Evolutionary conservation across 2,888 invertebrate genomes (phyloP), one percentile per base, ranked within the genome.

Genomic region (Cryptosula pallasiana): DNA sequence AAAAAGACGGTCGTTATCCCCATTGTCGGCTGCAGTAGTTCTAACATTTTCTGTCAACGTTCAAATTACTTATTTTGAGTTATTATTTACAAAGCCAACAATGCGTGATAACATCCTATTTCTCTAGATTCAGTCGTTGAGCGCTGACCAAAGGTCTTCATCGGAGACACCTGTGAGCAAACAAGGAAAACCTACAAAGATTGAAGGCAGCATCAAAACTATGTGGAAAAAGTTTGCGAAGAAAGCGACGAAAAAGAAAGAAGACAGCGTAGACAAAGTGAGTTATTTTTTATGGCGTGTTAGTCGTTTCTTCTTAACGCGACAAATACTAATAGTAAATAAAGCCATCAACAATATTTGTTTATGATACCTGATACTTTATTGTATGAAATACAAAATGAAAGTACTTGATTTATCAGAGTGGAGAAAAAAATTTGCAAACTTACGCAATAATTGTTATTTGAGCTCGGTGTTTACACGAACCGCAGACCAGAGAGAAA

Each of bases 201-300:
- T 27, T 25, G 63, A 63, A 63, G 63, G 20, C 9, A 34, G 63
- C 32, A 20, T 63, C n/a, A 63, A 32, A 63, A 63, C 9, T 32
- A 63, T 63, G 63, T 63, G 63, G 63, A 63, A 32, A 63, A 63
- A 63, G 32, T 32, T 63, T 63, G 63, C 63, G 13, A 63, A 63
- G 32, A 27, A 27, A 63, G 63, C 63, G 1, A 34, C 63, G 13
- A 63, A n/a, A 32, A 27, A 34, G 32, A 63, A 63, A 63, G 27
- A 63, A 5, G 63, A 13, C 20, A 27, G 32, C n/a, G 27, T 9
- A 25, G 34, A 34, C 9, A 63, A 63, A 32, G 63, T 63, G 32
- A 5, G 32, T 25, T 34, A 63, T 13, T 57, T 25, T 5, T 23
- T n/a, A n/a, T n/a, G n/a, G n/a, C n/a, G n/a, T n/a, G n/a, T n/a